These are phyloP conservation scores for Ganaspis brasiliensis DNA, from an alignment of 2,888 invertebrate species.

Conservation along the genomic window DNA sequence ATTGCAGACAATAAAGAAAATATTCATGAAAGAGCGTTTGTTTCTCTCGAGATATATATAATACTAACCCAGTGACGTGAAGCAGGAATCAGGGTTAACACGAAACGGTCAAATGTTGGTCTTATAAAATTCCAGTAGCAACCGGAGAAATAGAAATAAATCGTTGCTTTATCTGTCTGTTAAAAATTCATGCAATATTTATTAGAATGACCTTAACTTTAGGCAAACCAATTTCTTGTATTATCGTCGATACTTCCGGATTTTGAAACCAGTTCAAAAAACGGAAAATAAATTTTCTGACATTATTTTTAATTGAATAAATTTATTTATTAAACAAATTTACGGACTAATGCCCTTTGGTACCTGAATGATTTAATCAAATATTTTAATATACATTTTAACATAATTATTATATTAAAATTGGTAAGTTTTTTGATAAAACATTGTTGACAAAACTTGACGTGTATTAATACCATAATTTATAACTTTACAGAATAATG, in stretches of 20 bases:
- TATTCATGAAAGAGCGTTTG: slow-evolving; percentile 33
- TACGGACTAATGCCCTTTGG: too few relatives aligned
- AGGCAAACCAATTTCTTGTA: neutral
- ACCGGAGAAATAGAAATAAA: slow-evolving; percentile 33
- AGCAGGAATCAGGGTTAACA: slow-evolving; percentile 38
- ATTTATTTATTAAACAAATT: too few relatives aligned
- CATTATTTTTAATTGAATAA: too few relatives aligned
- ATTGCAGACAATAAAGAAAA: neutral
- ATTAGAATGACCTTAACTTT: slow-evolving; percentile 19
- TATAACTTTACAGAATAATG: too few relatives aligned
- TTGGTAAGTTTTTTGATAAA: too few relatives aligned
- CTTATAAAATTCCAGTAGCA: slow-evolving; percentile 42
- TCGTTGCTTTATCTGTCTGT: slow-evolving; percentile 9
- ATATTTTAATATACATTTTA: too few relatives aligned
- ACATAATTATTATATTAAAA: too few relatives aligned
- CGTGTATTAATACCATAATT: too few relatives aligned
- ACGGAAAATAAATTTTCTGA: too few relatives aligned
- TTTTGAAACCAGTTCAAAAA: neutral
- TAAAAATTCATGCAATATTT: slow-evolving; percentile 15
- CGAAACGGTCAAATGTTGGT: slow-evolving; percentile 31
- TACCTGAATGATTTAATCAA: too few relatives aligned
- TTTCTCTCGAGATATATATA: slow-evolving; percentile 6
- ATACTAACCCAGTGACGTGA: slow-evolving; percentile 40
- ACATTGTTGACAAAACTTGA: too few relatives aligned
- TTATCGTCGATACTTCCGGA: slow-evolving; percentile 8